Percentiles rank a stretch among this genome's conserved stretches.
These are phyloP conservation scores for human DNA, from an alignment of 2,113 vertebrate species.

Conservation along the genomic window DNA sequence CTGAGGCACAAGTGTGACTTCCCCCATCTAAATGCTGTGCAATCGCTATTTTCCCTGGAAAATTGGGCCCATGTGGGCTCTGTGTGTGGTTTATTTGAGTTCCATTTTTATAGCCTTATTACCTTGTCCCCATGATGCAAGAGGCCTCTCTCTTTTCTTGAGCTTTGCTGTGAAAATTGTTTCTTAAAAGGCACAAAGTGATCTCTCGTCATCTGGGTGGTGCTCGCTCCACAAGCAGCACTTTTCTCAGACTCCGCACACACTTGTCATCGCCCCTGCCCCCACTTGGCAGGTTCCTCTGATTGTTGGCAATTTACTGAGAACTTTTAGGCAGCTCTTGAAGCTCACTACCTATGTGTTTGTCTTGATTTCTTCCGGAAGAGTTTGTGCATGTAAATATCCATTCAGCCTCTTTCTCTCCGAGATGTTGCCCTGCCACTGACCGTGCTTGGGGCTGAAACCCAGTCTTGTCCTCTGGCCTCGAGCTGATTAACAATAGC, in stretches of 20 bases:
- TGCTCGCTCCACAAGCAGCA: not conserved
- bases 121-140: constrained; percentile 72
- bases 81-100: constrained; percentile 72
- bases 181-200: constrained; percentile 71
- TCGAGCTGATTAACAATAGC: not conserved
- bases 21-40: constrained; percentile 56
- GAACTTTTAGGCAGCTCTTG: constrained; percentile 43
- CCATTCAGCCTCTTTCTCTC: not conserved
- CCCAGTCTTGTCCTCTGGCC: not conserved
- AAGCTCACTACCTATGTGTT: constrained; percentile 22
- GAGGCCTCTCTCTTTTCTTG: constrained; percentile 42
- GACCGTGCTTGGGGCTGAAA: not conserved
- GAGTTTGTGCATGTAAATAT: not conserved
- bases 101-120: constrained; percentile 77
- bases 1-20: constrained; percentile 55
- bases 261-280: not conserved
- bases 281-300: constrained; percentile 40
- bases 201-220: constrained; percentile 35
- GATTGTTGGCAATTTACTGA: constrained; percentile 42
- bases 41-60: constrained; percentile 70
- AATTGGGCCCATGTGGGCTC: constrained; percentile 74
- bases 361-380: not conserved
- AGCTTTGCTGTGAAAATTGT: constrained; percentile 72
- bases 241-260: not conserved
- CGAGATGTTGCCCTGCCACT: not conserved